phyloP scores from a whole-genome alignment of 1,140 invertebrate species.

The Drosophila kurseongensis region DNA sequence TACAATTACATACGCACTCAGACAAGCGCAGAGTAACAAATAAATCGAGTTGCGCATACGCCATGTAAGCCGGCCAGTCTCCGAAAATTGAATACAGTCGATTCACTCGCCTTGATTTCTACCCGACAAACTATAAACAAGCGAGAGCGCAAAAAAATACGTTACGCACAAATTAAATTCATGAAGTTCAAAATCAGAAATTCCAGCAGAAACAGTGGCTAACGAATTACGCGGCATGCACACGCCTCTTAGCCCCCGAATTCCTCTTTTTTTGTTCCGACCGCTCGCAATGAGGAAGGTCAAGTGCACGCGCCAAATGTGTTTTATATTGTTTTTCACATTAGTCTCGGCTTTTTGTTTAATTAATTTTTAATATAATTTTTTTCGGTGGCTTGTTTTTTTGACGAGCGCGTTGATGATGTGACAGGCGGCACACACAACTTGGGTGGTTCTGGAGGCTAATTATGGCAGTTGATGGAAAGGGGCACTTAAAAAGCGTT shows the following conservation, averaged over 20 bases:
- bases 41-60: conserved; percentile 45
- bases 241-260: conserved; percentile 9
- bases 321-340: conserved; percentile 52
- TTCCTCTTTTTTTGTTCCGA: conserved; percentile 19
- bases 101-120: conserved; percentile 45
- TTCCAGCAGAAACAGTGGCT: conserved; percentile 36
- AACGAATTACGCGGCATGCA: conserved; percentile 45
- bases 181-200: conserved; percentile 45
- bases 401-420: conserved; percentile 49
- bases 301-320: conserved; percentile 53
- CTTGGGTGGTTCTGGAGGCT: conserved; percentile 51
- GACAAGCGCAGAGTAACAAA: conserved; percentile 9
- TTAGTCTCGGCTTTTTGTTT: conserved; percentile 46
- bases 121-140: conserved; percentile 37
- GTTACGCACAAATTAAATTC: conserved; percentile 52
- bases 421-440: conserved; percentile 46
- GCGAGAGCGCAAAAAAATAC: conserved; percentile 23
- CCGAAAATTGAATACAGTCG: conserved; percentile 42
- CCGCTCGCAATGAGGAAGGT: conserved; percentile 34
- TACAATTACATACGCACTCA: conserved; percentile 40
- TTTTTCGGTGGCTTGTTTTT: conserved; percentile 28
- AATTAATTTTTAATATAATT: conserved; percentile 52
- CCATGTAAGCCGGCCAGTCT: conserved; percentile 44
- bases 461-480: conserved; percentile 33
- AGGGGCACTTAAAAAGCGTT: conserved; percentile 1